Percentiles rank a stretch among this genome's conserved stretches.
Evolutionary conservation across 1,140 invertebrate genomes (phyloP).

Genomic region (Episyrphus balteatus): DNA sequence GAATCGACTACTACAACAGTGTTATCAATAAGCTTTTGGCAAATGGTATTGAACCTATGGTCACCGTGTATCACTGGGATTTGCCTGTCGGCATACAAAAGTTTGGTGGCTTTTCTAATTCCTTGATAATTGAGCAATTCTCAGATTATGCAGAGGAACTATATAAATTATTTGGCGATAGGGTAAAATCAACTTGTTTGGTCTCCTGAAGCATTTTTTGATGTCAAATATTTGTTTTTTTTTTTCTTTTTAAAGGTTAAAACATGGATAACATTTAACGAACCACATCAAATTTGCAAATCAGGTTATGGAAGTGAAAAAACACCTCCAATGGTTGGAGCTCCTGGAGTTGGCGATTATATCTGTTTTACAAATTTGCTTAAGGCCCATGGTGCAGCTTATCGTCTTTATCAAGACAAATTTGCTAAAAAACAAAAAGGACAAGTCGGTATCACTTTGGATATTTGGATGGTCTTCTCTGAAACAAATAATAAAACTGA

Average conservation of each 20-base stretch:
- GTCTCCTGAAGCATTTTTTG: slow-evolving; percentile 33
- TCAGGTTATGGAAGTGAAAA: slow-evolving; percentile 28
- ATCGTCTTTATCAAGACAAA: slow-evolving; percentile 34
- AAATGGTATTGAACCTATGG: slow-evolving; percentile 43
- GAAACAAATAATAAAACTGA: slow-evolving; percentile 30
- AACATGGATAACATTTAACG: slow-evolving; percentile 38
- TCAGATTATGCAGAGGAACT: slow-evolving; percentile 41
- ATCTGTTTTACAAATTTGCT: slow-evolving; percentile 42
- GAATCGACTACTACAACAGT: slow-evolving; percentile 50
- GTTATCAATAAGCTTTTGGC: slow-evolving; percentile 47
- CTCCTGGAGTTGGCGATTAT: slow-evolving; percentile 39
- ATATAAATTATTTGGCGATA: slow-evolving; percentile 40
- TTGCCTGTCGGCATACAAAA: slow-evolving; percentile 45
- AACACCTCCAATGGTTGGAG: slow-evolving; percentile 33
- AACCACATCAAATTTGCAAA: slow-evolving; percentile 33
- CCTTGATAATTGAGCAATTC: slow-evolving; percentile 41
- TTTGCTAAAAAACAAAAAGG: slow-evolving; percentile 31
- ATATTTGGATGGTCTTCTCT: slow-evolving; percentile 41
- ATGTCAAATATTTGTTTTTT: slow-evolving; percentile 36
- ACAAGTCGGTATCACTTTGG: slow-evolving; percentile 41
- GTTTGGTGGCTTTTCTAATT: slow-evolving; percentile 48
- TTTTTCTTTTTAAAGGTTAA: neutral
- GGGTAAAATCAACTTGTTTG: slow-evolving; percentile 39
- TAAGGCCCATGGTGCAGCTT: slow-evolving; percentile 44
- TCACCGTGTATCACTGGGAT: slow-evolving; percentile 50